Evolutionary conservation across 2,797 vertebrate genomes (phyloP), one percentile per base, ranked within the genome.

Genomic region (Tolypeutes matacus): DNA sequence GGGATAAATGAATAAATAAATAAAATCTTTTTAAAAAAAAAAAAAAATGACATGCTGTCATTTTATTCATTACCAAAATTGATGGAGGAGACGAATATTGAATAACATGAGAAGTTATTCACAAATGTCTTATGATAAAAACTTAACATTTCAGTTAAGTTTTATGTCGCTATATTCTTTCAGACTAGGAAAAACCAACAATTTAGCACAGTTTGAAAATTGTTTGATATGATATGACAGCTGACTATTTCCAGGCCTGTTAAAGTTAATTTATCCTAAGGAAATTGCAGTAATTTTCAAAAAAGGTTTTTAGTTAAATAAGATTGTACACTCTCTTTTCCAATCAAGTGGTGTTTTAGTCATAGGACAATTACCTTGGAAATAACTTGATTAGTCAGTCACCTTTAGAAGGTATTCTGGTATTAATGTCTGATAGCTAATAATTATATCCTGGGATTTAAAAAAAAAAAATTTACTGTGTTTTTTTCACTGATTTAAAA

Each of bases 401-500:
- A 85, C 58, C 36, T 75, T 93, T 89, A 23, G 89, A 39, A 86
- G 67, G 39, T 72, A 72, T 34, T 36, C 65, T 58, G 31, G 69
- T 81, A 29, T 49, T 73, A 91, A 5, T 94, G 58, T 86, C 89
- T 93, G 39, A 7, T 85, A 62, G 11, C 23, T 84, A 67, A 89
- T 85, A 87, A 58, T 77, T 91, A 15, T 65, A 49, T 91, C 29
- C 14, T 93, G 25, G 13, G 10, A n/a, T 77, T 42, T 42, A 72
- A 5, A 65, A 15, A 65, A 15, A 65, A 18, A 15, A 62, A 42
- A 25, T 20, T 64, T 20, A 72, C 2, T 18, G 0, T n/a, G 27
- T 84, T 20, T 91, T 62, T 64, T 94, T 82, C 27, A 65, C 69
- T 89, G 51, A 69, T 89, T 81, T 89, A 86, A 87, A 64, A 62